Conservation (phyloP, 2,888 invertebrate genomes). For the Toxonevra muliebris region DNA sequence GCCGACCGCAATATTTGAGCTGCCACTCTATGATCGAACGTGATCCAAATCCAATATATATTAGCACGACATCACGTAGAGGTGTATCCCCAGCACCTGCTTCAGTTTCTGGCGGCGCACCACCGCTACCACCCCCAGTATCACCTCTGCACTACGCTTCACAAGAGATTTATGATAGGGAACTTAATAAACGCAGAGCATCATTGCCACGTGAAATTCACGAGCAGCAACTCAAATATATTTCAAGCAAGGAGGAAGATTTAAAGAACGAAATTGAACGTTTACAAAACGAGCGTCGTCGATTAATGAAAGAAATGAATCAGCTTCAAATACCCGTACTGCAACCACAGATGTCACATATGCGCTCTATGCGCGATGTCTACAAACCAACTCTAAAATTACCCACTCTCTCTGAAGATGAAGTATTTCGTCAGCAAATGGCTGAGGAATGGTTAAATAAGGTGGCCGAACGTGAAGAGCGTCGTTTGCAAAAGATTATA, state of each 20-base stretch:
- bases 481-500: slow-evolving; percentile 81
- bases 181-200: slow-evolving; percentile 58
- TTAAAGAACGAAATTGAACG: slow-evolving; percentile 72
- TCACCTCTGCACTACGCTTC: slow-evolving; percentile 25
- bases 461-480: slow-evolving; percentile 79
- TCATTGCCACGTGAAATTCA: slow-evolving; percentile 73
- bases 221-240: slow-evolving; percentile 70
- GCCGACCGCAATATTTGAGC: slow-evolving; percentile 55
- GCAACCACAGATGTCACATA: slow-evolving; percentile 42
- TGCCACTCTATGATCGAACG: slow-evolving; percentile 63
- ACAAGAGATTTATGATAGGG: neutral
- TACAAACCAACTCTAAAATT: slow-evolving; percentile 54
- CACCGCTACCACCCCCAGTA: slow-evolving; percentile 9
- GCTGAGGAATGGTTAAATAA: slow-evolving; percentile 84
- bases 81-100: slow-evolving; percentile 53
- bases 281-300: slow-evolving; percentile 70
- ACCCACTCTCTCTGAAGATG: slow-evolving; percentile 74
- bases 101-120: slow-evolving; percentile 21
- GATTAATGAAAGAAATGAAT: slow-evolving; percentile 59
- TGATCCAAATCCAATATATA: slow-evolving; percentile 59
- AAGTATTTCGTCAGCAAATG: slow-evolving; percentile 81
- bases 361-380: slow-evolving; percentile 47
- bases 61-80: slow-evolving; percentile 56
- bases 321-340: slow-evolving; percentile 37
- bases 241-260: slow-evolving; percentile 74